Percentiles rank a stretch among this genome's conserved stretches.
phyloP scores from a whole-genome alignment of 2,113 vertebrate species.

The Tylochromis polylepis region DNA sequence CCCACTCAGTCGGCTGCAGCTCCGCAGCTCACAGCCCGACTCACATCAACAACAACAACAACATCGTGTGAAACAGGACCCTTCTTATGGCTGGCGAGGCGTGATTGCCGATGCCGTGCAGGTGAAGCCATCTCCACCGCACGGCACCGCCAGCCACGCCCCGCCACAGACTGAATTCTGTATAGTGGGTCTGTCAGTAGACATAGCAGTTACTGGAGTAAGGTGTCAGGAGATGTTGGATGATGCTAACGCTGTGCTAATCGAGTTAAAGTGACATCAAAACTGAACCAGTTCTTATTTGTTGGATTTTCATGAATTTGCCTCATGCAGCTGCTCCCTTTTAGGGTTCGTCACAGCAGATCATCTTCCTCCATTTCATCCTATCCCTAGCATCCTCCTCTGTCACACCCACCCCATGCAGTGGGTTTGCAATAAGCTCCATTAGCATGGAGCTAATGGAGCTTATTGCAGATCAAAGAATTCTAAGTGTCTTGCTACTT shows the following conservation, averaged over 20 bases:
- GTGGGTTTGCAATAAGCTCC: background rate
- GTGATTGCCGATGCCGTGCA: too few relatives aligned
- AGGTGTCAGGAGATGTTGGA: background rate
- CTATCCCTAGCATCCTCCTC: background rate
- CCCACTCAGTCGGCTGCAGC: too few relatives aligned
- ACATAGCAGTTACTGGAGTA: background rate
- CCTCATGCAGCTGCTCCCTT: background rate
- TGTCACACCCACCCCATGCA: background rate
- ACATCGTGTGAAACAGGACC: too few relatives aligned
- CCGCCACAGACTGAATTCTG: too few relatives aligned
- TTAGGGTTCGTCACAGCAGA: background rate
- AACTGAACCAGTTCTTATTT: background rate
- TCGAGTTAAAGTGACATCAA: background rate
- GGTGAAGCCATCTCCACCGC: too few relatives aligned
- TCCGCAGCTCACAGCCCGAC: too few relatives aligned
- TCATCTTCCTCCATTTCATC: background rate
- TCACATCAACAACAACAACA: too few relatives aligned
- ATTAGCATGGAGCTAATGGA: too few relatives aligned
- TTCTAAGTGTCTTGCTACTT: background rate
- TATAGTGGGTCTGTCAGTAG: too few relatives aligned
- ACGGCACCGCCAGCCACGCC: too few relatives aligned
- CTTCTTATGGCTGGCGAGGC: too few relatives aligned
- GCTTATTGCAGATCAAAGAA: too few relatives aligned
- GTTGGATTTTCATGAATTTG: background rate
- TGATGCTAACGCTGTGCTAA: background rate